A percentile compares a stretch with the other conserved stretches of the same genome.
Evolutionary conservation across 2,113 vertebrate species (phyloP).

Genomic region (cat (Felis catus)): DNA sequence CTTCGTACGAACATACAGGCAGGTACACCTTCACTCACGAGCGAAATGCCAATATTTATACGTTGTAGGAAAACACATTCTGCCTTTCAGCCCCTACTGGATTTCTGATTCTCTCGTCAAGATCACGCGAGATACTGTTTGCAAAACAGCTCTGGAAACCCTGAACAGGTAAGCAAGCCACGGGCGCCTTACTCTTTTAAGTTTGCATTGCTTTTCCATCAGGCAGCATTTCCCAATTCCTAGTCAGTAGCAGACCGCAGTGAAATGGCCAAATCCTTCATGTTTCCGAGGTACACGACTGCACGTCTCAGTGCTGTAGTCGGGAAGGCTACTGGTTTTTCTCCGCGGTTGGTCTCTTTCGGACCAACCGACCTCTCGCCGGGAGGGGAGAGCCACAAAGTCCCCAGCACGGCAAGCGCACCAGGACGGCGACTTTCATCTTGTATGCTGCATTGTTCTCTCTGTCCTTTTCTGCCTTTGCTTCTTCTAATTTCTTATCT

Average conservation of each 20-base stretch:
- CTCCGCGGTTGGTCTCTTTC: not conserved
- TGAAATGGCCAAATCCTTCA: accelerated
- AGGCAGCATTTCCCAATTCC: not conserved
- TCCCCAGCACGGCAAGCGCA: not conserved
- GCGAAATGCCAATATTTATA: not conserved
- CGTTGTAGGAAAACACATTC: accelerated
- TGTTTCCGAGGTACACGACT: accelerated
- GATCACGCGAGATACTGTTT: accelerated
- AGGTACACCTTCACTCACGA: accelerated
- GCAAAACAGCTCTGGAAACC: not conserved
- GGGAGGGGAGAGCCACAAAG: too few species aligned
- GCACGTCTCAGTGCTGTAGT: accelerated
- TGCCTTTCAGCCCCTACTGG: accelerated
- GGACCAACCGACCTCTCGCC: accelerated
- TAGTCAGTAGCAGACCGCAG: accelerated
- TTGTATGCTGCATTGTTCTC: not conserved
- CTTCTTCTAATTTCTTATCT: too few species aligned
- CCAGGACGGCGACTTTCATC: not conserved
- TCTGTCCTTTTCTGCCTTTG: too few species aligned
- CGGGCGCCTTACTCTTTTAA: accelerated
- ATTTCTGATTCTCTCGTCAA: not conserved
- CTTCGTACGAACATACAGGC: too few species aligned
- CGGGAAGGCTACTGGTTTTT: not conserved
- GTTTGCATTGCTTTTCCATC: too few species aligned
- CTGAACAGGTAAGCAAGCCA: accelerated